Conservation (phyloP, 2,888 invertebrate genomes). For the Dascillus cervinus region DNA sequence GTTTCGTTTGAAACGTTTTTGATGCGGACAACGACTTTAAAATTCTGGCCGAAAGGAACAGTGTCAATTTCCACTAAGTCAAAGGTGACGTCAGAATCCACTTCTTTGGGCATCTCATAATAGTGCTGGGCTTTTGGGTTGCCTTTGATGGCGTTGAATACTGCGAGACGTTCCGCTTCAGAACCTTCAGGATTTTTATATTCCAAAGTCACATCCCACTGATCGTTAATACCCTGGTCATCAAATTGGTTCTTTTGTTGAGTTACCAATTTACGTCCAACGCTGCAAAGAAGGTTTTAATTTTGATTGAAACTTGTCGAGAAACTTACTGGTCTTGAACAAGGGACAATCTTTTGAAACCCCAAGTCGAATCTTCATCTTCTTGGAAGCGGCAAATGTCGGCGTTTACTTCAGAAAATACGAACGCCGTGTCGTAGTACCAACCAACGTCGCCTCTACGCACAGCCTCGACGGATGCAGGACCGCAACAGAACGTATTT, state of each 20-base stretch:
- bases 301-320: neutral
- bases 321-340: constrained; percentile 57
- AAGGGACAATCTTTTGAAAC: constrained; percentile 56
- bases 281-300: constrained; percentile 38
- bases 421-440: constrained; percentile 65
- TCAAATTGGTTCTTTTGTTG: constrained; percentile 56
- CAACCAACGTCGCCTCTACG: constrained; percentile 65
- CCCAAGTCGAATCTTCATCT: constrained; percentile 59
- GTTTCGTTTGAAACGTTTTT: constrained; percentile 49
- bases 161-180: constrained; percentile 56
- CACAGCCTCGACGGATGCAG: constrained; percentile 62
- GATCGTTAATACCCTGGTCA: constrained; percentile 56
- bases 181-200: constrained; percentile 59
- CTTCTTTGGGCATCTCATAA: constrained; percentile 52
- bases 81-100: constrained; percentile 55
- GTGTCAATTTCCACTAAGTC: constrained; percentile 59
- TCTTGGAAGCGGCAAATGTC: constrained; percentile 68
- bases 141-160: constrained; percentile 60
- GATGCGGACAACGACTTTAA: constrained; percentile 58
- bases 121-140: constrained; percentile 53
- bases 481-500: constrained; percentile 48
- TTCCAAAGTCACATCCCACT: constrained; percentile 56
- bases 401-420: constrained; percentile 71
- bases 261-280: constrained; percentile 61
- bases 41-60: constrained; percentile 58